Base-by-base conservation (phyloP, 2,888 invertebrate genomes). In the Rhagium mordax region DNA sequence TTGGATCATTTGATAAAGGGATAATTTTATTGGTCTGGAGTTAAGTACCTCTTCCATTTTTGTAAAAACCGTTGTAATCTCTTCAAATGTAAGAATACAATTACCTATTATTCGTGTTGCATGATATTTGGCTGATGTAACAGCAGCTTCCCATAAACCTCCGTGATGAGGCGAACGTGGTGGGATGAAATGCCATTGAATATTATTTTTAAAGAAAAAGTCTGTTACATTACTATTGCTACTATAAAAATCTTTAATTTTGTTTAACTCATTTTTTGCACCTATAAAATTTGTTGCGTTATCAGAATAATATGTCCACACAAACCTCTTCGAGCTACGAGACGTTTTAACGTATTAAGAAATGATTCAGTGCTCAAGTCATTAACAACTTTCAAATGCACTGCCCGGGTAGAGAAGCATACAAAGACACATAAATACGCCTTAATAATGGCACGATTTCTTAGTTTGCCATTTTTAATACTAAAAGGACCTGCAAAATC, bases 281-380 rank as follows among this genome's bases (percentile, higher is more conserved):
- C 83, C 83, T 0, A 76, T 62, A 49, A 84, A 84, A 27, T 78
- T 83, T 0, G 75, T 79, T 1, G 79, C 84, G 62, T 82, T 81
- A 59, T 84, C 84, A 15, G 78, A 79, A 65, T 78, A 79, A 0
- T n/a, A 83, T 68, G 59, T 10, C 48, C 55, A 6, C 75, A 72
- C 6, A 70, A 61, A 3, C 84, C 82, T 47, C 83, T 33, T 8
- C 84, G 47, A 1, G 81, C 65, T 0, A 78, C 70, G 48, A 83
- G 82, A n/a, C 83, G 73, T 41, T 71, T 67, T 6, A 83, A 72
- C 2, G 80, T 77, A 6, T 76, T 60, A 72, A 41, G 78, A 61
- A 82, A 82, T 2, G 74, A 33, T 1, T 72, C 62, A 10, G 78
- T 66, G 6, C 78, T 65, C 8, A 78, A 70, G 57, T 79, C 78